These are phyloP conservation scores for Leucania comma DNA, from an alignment of 2,888 invertebrate species.

Conservation along the genomic window DNA sequence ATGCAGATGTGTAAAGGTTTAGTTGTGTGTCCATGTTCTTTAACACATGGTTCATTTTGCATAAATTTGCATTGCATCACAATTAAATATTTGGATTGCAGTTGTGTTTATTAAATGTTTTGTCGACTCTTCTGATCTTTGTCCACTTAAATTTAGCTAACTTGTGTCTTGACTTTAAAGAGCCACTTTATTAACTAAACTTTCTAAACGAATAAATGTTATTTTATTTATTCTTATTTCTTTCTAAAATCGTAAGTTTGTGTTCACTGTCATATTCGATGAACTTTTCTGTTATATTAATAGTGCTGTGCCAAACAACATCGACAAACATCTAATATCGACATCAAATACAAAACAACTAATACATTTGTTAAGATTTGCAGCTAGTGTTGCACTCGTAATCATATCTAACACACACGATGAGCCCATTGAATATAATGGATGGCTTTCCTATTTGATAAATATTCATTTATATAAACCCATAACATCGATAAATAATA, in stretches of 20 bases:
- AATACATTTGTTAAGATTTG: conserved; percentile 39
- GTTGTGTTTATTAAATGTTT: neutral
- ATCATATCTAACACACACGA: conserved; percentile 26
- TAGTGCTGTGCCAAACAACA: conserved; percentile 52
- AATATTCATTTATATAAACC: conserved; percentile 19
- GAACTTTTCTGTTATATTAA: conserved; percentile 16
- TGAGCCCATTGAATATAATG: conserved; percentile 15
- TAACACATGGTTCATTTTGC: neutral
- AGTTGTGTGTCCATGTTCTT: neutral
- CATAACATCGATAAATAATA: conserved; percentile 18
- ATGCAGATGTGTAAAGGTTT: neutral
- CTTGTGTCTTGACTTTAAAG: neutral
- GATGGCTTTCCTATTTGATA: neutral
- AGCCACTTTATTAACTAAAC: too few relatives aligned
- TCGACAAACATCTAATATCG: conserved; percentile 53
- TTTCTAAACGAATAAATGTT: too few relatives aligned
- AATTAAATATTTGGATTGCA: neutral
- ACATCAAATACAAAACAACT: conserved; percentile 42
- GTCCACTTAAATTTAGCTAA: neutral
- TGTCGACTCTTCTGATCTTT: neutral
- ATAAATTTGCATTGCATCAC: neutral
- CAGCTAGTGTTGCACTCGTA: conserved; percentile 34
- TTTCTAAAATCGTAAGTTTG: neutral
- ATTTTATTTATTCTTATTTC: neutral
- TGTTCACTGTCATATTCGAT: neutral